Evolutionary conservation across 2,113 vertebrate species (phyloP).

Genomic region (Plestiodon gilberti): DNA sequence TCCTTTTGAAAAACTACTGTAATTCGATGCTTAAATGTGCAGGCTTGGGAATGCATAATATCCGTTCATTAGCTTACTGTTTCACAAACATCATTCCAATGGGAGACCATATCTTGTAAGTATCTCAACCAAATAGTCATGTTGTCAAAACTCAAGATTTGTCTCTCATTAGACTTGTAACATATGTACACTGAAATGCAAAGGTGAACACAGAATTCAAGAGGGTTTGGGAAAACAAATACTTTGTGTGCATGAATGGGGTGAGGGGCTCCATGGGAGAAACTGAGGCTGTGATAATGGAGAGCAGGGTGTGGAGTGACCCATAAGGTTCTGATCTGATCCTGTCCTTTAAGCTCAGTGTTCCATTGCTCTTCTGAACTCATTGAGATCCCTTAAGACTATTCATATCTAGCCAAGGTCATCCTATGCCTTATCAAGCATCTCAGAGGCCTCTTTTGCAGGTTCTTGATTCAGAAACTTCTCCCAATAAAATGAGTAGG

Average conservation of each 20-base stretch:
- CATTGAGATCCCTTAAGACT: not conserved
- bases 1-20: constrained; percentile 21
- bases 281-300: not conserved
- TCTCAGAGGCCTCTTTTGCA: not conserved
- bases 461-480: not conserved
- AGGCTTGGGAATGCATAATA: constrained; percentile 24
- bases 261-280: too few relatives aligned
- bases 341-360: not conserved
- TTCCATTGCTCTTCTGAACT: not conserved
- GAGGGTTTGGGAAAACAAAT: rapidly evolving
- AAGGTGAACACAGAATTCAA: constrained; percentile 3
- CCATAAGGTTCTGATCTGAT: not conserved
- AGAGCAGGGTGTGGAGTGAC: not conserved
- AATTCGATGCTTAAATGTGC: constrained; percentile 30
- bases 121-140: constrained; percentile 9
- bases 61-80: constrained; percentile 45
- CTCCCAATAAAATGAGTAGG: not conserved
- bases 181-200: not conserved
- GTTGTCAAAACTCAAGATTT: not conserved
- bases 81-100: constrained; percentile 33
- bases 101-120: not conserved
- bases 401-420: not conserved
- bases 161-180: not conserved
- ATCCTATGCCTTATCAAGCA: not conserved
- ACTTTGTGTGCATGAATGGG: not conserved